These are phyloP conservation scores for Amia ocellicauda DNA, from an alignment of 2,113 vertebrate species.

Conservation along the genomic window DNA sequence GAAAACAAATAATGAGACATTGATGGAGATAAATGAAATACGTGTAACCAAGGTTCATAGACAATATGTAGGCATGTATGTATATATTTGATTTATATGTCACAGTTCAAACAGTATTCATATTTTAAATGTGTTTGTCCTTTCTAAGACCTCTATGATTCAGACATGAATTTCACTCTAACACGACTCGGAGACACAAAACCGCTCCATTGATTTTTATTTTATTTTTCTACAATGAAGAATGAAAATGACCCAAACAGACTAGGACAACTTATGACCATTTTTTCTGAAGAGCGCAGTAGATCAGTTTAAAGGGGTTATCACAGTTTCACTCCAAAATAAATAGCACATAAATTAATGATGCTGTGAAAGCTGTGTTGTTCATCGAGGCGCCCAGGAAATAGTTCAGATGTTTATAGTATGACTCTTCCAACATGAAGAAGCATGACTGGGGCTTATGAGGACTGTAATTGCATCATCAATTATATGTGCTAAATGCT, in stretches of 20 bases:
- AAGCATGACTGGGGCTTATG: slow-evolving; percentile 41
- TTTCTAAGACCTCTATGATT: not conserved
- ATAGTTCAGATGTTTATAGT: not conserved
- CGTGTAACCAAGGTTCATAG: no score
- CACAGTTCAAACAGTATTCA: no score
- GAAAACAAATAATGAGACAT: no score
- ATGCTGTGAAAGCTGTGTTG: not conserved
- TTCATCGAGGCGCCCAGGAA: not conserved
- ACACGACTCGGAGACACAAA: no score
- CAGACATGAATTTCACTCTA: no score
- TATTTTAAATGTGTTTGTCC: no score
- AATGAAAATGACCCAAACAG: not conserved
- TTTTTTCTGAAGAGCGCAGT: not conserved
- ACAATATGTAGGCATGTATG: no score
- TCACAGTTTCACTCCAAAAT: not conserved
- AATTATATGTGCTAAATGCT: slow-evolving; percentile 52
- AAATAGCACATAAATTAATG: not conserved
- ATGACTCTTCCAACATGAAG: not conserved
- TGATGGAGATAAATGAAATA: no score
- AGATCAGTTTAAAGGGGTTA: not conserved
- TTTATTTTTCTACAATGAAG: not conserved
- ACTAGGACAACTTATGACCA: not conserved
- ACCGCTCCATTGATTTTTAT: no score
- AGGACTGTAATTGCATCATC: slow-evolving; percentile 57
- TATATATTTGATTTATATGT: no score